Evolutionary conservation across 2,797 vertebrate species (phyloP).

Genomic region (Enteromius unitaeniatus): DNA sequence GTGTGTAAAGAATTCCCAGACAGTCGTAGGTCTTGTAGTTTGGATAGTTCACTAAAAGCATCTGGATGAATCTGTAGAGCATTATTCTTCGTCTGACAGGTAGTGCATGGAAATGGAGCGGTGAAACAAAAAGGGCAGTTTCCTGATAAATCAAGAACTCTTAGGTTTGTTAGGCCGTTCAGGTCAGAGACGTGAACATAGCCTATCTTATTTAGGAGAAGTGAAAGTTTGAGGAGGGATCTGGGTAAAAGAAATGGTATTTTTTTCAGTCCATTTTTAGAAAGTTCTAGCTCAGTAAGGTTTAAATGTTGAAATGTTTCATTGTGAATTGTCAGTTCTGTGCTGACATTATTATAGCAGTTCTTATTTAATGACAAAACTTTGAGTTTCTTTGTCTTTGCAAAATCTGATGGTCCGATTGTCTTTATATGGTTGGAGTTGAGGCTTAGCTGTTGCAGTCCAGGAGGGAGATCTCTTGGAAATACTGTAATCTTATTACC

Average conservation of each 20-base stretch:
- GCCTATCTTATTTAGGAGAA: constrained; percentile 65
- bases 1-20: constrained; percentile 65
- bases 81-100: constrained; percentile 41
- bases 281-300: constrained; percentile 59
- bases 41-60: constrained; percentile 51
- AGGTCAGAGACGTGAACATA: constrained; percentile 63
- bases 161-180: constrained; percentile 61
- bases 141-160: constrained; percentile 68
- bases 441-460: constrained; percentile 66
- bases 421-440: constrained; percentile 66
- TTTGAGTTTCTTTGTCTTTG: constrained; percentile 48
- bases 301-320: constrained; percentile 52
- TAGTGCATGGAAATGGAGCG: constrained; percentile 69
- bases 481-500: constrained; percentile 67
- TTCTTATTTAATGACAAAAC: constrained; percentile 64
- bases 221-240: constrained; percentile 56
- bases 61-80: constrained; percentile 55
- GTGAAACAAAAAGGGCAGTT: constrained; percentile 75
- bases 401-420: constrained; percentile 63
- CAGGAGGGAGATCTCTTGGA: constrained; percentile 67
- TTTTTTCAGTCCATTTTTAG: constrained; percentile 58
- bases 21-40: constrained; percentile 60
- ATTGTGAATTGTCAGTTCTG: constrained; percentile 44
- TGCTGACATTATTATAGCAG: constrained; percentile 63
- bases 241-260: constrained; percentile 62